Base-by-base conservation (phyloP, 2,888 invertebrate species). In the Mantis religiosa region DNA sequence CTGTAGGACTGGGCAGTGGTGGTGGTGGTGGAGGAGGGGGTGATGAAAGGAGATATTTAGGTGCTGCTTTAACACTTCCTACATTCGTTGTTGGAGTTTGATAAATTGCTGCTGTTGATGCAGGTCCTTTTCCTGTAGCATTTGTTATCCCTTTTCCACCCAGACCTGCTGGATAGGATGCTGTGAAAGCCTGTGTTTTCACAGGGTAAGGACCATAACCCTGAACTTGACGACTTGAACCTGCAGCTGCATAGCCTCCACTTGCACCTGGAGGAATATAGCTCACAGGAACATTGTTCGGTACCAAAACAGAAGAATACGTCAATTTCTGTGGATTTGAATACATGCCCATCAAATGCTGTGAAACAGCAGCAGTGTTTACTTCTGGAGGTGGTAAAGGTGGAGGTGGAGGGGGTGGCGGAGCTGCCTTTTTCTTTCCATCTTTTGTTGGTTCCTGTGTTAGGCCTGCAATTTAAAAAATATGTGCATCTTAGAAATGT, bases 361-460 rank as follows among this genome's bases (percentile, higher is more conserved):
- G 81, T 30, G 86, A 81, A 71, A 28, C 15, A 4, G 81, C 28
- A 14, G 25, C n/a, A 20, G 87, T 87, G 20, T 15, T 28, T 20
- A 3, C 54, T 28, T 87, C 87, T 34, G 54, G 84, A 81, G 89
- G 90, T 0, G 88, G 90, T 28, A 85, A 88, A 8, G 88, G 90
- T 15, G 89, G 87, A 25, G 89, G 90, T n/a, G 88, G 84, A n/a
- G 87, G 85, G 3, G 88, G 89, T 12, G 90, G 90, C 8, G 89
- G 89, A 15, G 88, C 88, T 0, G 85, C 84, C 12, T 34, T 81
- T 83, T 89, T 89, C 83, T 90, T 90, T 87, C 90, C 90, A 71
- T 89, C 87, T 14, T 89, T 87, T n/a, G 89, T 85, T 81, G 27
- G 25, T 54, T 88, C 88, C 85, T 88, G 88, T 9, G 28, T 82